Conservation (phyloP, 2,797 vertebrate genomes). For the Neopelma chrysocephalum region DNA sequence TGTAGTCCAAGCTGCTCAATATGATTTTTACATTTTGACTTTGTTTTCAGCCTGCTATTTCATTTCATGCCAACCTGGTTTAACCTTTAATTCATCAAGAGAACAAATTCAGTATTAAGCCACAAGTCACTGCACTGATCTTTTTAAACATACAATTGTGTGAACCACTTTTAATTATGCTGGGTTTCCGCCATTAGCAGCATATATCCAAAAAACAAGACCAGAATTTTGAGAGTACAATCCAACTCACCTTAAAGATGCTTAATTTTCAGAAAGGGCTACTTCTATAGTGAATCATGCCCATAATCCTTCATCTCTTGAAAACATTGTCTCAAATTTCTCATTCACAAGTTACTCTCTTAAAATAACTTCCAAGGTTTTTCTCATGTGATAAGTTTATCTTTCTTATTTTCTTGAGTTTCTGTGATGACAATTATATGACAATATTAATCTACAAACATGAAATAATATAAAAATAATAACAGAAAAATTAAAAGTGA, state of each 20-base stretch:
- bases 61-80: not conserved
- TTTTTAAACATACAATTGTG: not conserved
- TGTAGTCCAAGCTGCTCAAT: not conserved
- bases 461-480: not conserved
- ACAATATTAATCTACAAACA: not conserved
- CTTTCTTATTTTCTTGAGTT: not conserved
- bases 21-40: not conserved
- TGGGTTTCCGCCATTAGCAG: not conserved
- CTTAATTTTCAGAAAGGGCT: not conserved
- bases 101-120: not conserved
- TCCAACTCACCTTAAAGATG: not conserved
- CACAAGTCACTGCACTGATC: not conserved
- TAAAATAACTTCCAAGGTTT: not conserved
- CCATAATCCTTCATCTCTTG: not conserved
- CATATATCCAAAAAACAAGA: not conserved
- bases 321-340: not conserved
- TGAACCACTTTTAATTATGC: not conserved
- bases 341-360: not conserved
- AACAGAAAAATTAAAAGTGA: not conserved
- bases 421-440: not conserved
- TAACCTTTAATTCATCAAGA: not conserved
- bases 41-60: not conserved
- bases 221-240: not conserved
- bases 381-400: not conserved
- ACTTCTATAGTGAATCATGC: not conserved